Percentiles rank a stretch among this genome's conserved stretches.
These are phyloP conservation scores for Drepana falcataria DNA, from an alignment of 2,888 invertebrate species.

Conservation along the genomic window DNA sequence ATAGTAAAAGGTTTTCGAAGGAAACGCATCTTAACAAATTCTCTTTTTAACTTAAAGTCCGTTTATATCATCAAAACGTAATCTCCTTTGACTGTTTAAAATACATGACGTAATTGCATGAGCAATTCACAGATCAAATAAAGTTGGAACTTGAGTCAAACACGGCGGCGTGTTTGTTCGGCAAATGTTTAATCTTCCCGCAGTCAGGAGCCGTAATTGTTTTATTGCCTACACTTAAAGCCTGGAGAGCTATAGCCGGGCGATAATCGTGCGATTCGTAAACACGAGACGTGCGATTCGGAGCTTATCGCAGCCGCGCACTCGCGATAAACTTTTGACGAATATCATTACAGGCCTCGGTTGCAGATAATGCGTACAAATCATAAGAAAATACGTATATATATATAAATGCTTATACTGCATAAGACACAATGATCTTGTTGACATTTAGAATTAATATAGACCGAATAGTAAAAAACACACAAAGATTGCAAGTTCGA, in stretches of 20 bases:
- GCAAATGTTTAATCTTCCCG: conserved; percentile 19
- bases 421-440: too few species aligned
- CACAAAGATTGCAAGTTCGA: too few species aligned
- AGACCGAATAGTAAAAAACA: too few species aligned
- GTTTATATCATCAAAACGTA: neutral
- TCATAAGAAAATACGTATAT: neutral
- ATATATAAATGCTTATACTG: too few species aligned
- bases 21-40: neutral
- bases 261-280: conserved; percentile 46
- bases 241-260: conserved; percentile 10
- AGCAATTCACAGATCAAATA: conserved; percentile 2
- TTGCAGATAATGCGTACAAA: neutral
- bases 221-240: conserved; percentile 38
- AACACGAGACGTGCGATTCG: conserved; percentile 29
- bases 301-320: conserved; percentile 9
- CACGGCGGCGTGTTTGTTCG: conserved; percentile 17
- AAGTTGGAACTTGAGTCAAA: conserved; percentile 4
- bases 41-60: neutral
- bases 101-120: neutral
- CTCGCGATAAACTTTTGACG: conserved; percentile 10
- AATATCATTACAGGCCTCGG: conserved; percentile 3
- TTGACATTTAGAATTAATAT: too few species aligned
- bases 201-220: conserved; percentile 41
- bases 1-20: too few species aligned
- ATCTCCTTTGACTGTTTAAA: neutral